These are phyloP conservation scores for Lutjanus argentimaculatus DNA, from an alignment of 2,797 vertebrate genomes.

Conservation along the genomic window DNA sequence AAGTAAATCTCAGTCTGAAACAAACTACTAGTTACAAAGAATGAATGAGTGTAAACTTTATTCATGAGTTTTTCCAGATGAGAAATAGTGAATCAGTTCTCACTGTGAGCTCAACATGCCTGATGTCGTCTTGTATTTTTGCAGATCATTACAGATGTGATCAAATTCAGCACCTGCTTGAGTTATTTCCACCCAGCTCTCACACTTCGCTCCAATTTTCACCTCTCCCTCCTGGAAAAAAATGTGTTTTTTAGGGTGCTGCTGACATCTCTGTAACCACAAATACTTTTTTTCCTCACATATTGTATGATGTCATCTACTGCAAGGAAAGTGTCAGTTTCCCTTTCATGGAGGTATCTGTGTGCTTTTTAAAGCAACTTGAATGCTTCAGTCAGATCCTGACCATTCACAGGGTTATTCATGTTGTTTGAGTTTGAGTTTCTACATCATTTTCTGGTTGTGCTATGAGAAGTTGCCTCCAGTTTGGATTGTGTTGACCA, in stretches of 20 bases:
- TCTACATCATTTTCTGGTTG: neutral
- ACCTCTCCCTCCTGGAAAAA: conserved; percentile 9
- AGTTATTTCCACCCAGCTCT: neutral
- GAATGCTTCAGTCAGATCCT: no score
- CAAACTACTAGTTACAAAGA: no score
- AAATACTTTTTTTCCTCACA: conserved; percentile 8
- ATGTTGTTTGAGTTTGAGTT: neutral
- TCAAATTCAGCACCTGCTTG: conserved; percentile 3
- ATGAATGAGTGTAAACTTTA: neutral
- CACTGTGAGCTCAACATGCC: neutral
- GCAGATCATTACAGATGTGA: conserved; percentile 7
- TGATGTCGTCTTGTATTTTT: neutral
- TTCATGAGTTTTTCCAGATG: neutral
- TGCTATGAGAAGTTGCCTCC: no score
- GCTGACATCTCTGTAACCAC: conserved; percentile 8
- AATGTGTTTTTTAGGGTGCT: conserved; percentile 12
- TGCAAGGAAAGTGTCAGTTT: neutral
- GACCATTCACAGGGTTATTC: neutral
- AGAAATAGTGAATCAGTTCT: neutral
- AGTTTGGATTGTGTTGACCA: neutral
- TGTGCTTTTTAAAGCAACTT: neutral
- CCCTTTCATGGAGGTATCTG: neutral
- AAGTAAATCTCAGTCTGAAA: no score
- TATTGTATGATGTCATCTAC: neutral
- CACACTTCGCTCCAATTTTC: conserved; percentile 36